Conservation (phyloP, 2,888 invertebrate genomes). For the Drosophila affinis region DNA sequence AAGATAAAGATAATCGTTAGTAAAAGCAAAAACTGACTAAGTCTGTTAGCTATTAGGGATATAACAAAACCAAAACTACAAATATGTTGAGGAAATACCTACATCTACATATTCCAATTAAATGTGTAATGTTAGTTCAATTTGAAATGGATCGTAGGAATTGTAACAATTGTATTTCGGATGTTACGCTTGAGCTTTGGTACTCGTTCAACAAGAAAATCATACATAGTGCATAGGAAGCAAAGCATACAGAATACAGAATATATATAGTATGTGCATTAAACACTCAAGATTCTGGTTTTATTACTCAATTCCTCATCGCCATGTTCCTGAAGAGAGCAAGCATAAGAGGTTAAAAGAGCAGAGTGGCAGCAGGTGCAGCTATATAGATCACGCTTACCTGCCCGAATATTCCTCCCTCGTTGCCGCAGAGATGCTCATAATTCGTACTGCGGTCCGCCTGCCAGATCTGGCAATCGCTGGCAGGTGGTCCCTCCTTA, state of each 20-base stretch:
- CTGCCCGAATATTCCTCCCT: constrained; percentile 37
- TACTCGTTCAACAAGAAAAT: constrained; percentile 14
- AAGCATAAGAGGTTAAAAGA: background rate
- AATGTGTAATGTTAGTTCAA: constrained; percentile 16
- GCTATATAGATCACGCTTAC: constrained; percentile 1
- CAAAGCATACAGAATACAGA: constrained; percentile 34
- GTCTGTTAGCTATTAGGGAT: constrained; percentile 74
- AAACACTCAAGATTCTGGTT: constrained; percentile 13
- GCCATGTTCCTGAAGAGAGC: constrained; percentile 13
- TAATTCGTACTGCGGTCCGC: constrained; percentile 10
- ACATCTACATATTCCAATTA: constrained; percentile 17
- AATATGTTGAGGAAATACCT: constrained; percentile 6
- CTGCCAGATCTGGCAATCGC: constrained; percentile 45
- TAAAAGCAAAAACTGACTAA: constrained; percentile 58
- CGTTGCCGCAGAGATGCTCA: constrained; percentile 48
- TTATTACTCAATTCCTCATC: background rate
- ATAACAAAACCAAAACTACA: constrained; percentile 37
- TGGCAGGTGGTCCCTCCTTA: constrained; percentile 31
- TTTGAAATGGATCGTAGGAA: constrained; percentile 40
- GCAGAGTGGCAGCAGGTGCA: background rate
- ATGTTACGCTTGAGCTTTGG: constrained; percentile 21
- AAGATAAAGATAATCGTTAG: constrained; percentile 1
- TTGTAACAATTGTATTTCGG: constrained; percentile 45
- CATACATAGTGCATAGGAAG: constrained; percentile 5
- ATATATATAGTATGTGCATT: constrained; percentile 23